A percentile compares a stretch with the other conserved stretches of the same genome.
These are phyloP conservation scores for Caenorhabditis sp. DNA, from an alignment of 2,888 invertebrate genomes.

Conservation along the genomic window DNA sequence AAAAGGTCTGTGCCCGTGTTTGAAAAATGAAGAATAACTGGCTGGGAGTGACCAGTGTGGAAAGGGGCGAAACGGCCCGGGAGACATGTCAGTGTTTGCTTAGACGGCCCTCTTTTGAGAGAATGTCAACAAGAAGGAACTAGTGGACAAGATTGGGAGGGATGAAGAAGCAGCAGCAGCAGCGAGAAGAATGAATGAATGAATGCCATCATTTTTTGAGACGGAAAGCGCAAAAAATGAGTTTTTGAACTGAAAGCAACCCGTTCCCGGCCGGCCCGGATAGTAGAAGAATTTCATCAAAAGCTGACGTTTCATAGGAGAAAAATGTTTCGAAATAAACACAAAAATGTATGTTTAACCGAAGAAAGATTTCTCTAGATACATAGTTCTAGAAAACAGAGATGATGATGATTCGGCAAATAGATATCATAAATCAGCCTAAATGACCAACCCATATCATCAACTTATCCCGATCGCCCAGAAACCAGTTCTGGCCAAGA, in stretches of 20 bases:
- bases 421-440: conserved; percentile 11
- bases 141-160: not conserved
- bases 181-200: not conserved
- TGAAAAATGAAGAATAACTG: conserved; percentile 16
- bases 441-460: conserved; percentile 1
- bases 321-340: too few species aligned
- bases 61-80: conserved; percentile 10
- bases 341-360: too few species aligned
- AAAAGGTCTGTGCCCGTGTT: not conserved
- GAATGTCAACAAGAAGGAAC: not conserved
- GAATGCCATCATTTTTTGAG: not conserved
- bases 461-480: not conserved
- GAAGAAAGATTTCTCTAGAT: too few species aligned
- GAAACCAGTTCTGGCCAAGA: not conserved
- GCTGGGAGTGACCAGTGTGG: conserved; percentile 6
- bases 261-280: too few species aligned
- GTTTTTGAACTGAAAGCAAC: not conserved
- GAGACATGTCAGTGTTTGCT: conserved; percentile 1
- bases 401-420: conserved; percentile 16
- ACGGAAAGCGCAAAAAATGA: not conserved
- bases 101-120: not conserved
- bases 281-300: too few species aligned
- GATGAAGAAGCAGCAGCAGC: not conserved
- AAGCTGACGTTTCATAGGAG: too few species aligned
- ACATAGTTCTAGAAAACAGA: too few species aligned